Evolutionary conservation across 2,797 vertebrate species (phyloP), one percentile per base, ranked within the genome.

Genomic region (Microctenopoma steveboyesi): DNA sequence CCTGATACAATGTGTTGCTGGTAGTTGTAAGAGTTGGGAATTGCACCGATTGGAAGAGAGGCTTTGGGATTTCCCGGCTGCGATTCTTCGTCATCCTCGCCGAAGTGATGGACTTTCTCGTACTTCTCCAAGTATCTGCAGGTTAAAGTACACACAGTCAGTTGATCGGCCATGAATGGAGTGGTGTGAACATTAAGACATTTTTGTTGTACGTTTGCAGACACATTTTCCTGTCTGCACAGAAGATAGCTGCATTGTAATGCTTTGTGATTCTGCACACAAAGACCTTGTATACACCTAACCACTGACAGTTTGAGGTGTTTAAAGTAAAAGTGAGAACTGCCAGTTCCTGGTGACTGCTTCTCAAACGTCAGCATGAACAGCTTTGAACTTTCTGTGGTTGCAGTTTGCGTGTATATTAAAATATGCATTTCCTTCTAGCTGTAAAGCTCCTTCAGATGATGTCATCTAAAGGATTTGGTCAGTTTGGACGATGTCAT

Each of bases 41-140:
- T 98, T 94, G 97, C 98, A 95, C 98, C 98, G 88, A 99, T 95
- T 88, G 98, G 98, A 95, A 98, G 96, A 86, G 94, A 95, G 78
- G 92, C 94, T 95, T 98, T 98, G 90, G 96, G 96, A 92, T 98
- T 98, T 87, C 98, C 98, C 62, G 97, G 96, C 89, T 97, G 97
- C 91, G 95, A 92, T 90, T 99, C 98, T 78, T 99, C 98, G 81
- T 99, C 98, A 81, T 99, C 98, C 91, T 99, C 98, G 81, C 98
- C 98, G 88, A 99, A 99, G 93, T 99, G 98, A 95, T 99, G 98
- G 86, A 99, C 98, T 93, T 99, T 99, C 91, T 99, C 98, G 86
- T 99, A 99, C 83, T 98, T 99, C 95, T 99, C 98, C 93, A 99
- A 93, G 93, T 99, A 99, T 92, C 98, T 98, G 93, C 25, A 88